These are phyloP conservation scores for Enteromius fasciolatus DNA, from an alignment of 2,797 vertebrate genomes.

Conservation along the genomic window DNA sequence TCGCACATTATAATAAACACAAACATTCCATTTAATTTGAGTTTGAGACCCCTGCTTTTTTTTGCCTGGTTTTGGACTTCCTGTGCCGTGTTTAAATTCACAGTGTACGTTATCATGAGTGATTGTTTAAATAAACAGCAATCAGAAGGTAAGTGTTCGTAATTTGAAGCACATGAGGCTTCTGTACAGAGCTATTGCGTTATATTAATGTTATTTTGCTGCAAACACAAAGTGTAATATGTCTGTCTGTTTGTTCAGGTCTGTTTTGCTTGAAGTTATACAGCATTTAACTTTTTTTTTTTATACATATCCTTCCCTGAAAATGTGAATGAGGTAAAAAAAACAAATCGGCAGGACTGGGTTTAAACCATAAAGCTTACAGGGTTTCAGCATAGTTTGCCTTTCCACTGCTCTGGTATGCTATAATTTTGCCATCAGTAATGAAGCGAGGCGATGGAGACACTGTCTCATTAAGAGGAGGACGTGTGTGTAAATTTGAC, in stretches of 20 bases:
- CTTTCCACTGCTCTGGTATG: conserved; percentile 67
- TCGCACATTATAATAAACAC: not conserved
- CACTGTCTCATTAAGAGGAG: conserved; percentile 48
- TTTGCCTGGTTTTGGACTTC: conserved; percentile 15
- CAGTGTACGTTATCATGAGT: not conserved
- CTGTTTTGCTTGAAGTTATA: conserved; percentile 55
- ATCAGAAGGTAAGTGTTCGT: conserved; percentile 34
- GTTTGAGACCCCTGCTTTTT: conserved; percentile 16
- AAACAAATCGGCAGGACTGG: conserved; percentile 41
- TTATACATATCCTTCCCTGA: conserved; percentile 42
- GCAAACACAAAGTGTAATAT: conserved; percentile 41
- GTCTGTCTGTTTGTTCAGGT: conserved; percentile 16
- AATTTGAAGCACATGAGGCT: not conserved
- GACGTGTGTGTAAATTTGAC: conserved; percentile 44
- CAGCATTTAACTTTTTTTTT: conserved; percentile 41
- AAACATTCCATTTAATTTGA: not conserved
- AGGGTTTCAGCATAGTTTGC: conserved; percentile 65
- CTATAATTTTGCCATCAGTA: conserved; percentile 71
- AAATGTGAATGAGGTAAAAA: conserved; percentile 55
- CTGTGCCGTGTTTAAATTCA: conserved; percentile 12
- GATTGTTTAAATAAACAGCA: not conserved
- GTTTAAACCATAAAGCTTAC: conserved; percentile 51
- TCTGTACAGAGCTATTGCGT: conserved; percentile 10
- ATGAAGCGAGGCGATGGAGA: conserved; percentile 59
- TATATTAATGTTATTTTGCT: conserved; percentile 7